Percentiles rank a stretch among this genome's conserved stretches.
These are phyloP conservation scores for Gavialis gangeticus DNA, from an alignment of 2,113 vertebrate genomes.

Conservation along the genomic window DNA sequence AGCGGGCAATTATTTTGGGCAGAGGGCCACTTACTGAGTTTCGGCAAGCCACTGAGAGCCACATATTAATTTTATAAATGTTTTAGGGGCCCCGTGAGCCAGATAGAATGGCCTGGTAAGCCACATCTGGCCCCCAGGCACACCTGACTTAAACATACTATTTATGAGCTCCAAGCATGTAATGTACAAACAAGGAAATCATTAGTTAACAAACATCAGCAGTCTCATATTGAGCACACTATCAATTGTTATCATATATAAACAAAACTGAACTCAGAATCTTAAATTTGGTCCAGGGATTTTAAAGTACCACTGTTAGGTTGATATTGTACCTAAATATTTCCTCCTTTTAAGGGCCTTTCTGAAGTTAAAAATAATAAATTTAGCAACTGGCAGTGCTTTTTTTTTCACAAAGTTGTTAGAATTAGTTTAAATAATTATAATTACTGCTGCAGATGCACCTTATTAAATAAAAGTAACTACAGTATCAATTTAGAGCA, in stretches of 20 bases:
- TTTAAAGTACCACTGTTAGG: not conserved
- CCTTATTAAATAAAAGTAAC: not conserved
- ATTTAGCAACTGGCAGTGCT: not conserved
- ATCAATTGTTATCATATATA: too few species aligned
- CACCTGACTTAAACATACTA: too few species aligned
- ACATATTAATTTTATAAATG: too few species aligned
- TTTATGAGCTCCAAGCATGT: too few species aligned
- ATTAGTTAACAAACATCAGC: not conserved
- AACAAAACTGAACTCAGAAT: not conserved
- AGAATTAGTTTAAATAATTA: not conserved
- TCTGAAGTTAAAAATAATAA: not conserved
- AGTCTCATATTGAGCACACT: fast-evolving
- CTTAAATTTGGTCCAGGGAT: fast-evolving
- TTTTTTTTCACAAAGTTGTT: not conserved
- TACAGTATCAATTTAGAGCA: not conserved
- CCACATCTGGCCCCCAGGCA: too few species aligned
- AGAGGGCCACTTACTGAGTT: too few species aligned
- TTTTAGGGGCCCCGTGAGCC: too few species aligned
- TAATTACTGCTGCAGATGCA: not conserved
- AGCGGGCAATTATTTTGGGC: too few species aligned
- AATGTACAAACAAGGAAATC: not conserved
- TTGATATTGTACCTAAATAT: not conserved
- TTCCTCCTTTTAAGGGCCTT: not conserved
- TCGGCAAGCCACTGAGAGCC: too few species aligned
- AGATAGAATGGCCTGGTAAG: too few species aligned